Evolutionary conservation across 2,888 invertebrate genomes (phyloP).

Genomic region (Cephus runcator): DNA sequence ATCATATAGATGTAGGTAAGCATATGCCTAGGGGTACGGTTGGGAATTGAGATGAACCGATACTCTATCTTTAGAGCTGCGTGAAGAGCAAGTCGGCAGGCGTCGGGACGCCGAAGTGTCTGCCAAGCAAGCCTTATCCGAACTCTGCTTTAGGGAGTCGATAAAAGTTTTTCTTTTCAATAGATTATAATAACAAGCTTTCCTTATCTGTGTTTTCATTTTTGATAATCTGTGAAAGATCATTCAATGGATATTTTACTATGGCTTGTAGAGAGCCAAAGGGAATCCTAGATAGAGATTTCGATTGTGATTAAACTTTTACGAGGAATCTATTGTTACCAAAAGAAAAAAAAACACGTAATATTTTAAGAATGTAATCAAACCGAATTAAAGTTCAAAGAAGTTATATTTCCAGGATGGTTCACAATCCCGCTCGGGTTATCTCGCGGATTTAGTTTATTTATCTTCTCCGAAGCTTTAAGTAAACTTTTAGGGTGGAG

Average conservation of each 20-base stretch:
- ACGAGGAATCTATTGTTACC: background rate
- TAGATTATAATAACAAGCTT: background rate
- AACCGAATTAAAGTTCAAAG: background rate
- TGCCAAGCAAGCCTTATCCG: conserved; percentile 36
- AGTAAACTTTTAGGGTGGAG: background rate
- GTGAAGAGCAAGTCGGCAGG: background rate
- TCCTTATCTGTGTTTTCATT: background rate
- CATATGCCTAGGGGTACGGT: background rate
- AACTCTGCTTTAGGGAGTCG: conserved; percentile 16
- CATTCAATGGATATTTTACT: background rate
- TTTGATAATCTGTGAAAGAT: background rate
- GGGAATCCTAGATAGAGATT: background rate
- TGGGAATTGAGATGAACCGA: background rate
- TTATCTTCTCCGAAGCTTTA: background rate
- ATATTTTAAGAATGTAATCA: background rate
- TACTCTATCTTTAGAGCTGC: conserved; percentile 31
- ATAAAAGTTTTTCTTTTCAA: background rate
- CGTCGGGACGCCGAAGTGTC: conserved; percentile 38
- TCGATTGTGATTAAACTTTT: background rate
- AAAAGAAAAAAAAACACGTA: background rate
- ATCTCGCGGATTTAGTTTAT: background rate
- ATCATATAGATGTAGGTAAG: background rate
- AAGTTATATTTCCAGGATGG: background rate
- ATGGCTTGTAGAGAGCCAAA: background rate
- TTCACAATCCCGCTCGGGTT: background rate